Percentiles rank a stretch among this genome's conserved stretches.
These are phyloP conservation scores for Propsilocerus akamusi DNA, from an alignment of 1,140 invertebrate genomes.

Conservation along the genomic window DNA sequence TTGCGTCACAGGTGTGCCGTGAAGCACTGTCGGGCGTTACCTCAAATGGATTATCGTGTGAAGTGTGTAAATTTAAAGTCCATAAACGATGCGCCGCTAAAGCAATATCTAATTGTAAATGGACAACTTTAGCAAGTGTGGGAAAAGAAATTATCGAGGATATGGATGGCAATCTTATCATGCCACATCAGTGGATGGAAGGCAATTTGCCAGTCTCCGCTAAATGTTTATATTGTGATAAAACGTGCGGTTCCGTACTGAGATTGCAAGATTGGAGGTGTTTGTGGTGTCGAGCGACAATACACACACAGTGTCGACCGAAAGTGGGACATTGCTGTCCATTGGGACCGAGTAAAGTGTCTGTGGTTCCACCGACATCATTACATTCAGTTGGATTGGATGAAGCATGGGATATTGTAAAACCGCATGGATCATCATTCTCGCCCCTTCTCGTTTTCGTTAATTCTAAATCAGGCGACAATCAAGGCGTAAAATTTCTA, in stretches of 20 bases:
- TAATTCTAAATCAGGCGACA: conserved; percentile 94
- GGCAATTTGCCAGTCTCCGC: conserved; percentile 89
- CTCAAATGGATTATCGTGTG: conserved; percentile 85
- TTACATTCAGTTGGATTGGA: conserved; percentile 78
- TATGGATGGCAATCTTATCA: conserved; percentile 73
- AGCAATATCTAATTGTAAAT: conserved; percentile 88
- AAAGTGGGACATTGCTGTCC: conserved; percentile 51
- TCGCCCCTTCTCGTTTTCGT: conserved; percentile 84
- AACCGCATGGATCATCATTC: conserved; percentile 41
- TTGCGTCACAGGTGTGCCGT: conserved; percentile 62
- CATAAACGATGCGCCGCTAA: conserved; percentile 85
- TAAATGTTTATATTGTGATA: conserved; percentile 87
- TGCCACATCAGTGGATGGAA: conserved; percentile 97
- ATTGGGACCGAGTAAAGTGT: conserved; percentile 70
- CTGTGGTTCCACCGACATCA: conserved; percentile 81
- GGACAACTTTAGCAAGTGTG: conserved; percentile 84
- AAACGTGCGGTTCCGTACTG: conserved; percentile 89
- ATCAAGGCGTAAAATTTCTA: conserved; percentile 93
- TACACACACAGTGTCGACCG: conserved; percentile 75
- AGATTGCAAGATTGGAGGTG: conserved; percentile 89
- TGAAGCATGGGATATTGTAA: conserved; percentile 76
- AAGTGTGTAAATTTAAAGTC: conserved; percentile 92
- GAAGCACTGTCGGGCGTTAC: conserved; percentile 84
- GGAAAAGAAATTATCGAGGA: conserved; percentile 89
- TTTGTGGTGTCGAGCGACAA: conserved; percentile 85